Percentiles rank a stretch among this genome's conserved stretches.
phyloP scores from a whole-genome alignment of 2,797 vertebrate genomes.

The Pseudocheirus occidentalis region DNA sequence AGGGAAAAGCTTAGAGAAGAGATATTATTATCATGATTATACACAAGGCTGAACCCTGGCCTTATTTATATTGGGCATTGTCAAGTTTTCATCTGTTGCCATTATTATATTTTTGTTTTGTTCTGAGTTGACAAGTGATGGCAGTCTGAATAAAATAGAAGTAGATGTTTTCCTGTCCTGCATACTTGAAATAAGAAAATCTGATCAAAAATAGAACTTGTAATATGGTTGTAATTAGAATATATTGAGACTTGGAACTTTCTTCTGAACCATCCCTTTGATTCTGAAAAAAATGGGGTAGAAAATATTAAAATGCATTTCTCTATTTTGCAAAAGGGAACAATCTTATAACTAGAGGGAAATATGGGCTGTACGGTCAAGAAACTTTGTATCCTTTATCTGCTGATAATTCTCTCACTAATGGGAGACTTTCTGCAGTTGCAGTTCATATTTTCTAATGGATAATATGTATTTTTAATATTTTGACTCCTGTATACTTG shows the following conservation, averaged over 20 bases:
- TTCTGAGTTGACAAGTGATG: neutral
- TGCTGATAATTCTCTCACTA: neutral
- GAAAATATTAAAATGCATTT: neutral
- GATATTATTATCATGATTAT: neutral
- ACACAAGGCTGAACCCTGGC: neutral
- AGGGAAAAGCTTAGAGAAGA: neutral
- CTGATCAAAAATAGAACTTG: neutral
- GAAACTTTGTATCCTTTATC: neutral
- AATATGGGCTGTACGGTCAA: neutral
- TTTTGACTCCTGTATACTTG: neutral
- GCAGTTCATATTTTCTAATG: neutral
- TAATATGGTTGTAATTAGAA: neutral
- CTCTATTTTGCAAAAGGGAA: neutral
- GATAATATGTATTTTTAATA: neutral
- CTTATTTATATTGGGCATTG: neutral
- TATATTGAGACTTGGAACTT: neutral
- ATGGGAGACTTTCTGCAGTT: neutral
- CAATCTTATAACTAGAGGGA: neutral
- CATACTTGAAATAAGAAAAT: neutral
- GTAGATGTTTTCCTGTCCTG: neutral
- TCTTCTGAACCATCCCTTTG: neutral
- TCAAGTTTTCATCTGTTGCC: neutral
- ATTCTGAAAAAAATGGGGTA: neutral
- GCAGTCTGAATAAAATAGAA: neutral
- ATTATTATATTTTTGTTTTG: neutral